Base-by-base conservation (phyloP, 1,140 invertebrate species). In the Caenorhabditis tropicalis region DNA sequence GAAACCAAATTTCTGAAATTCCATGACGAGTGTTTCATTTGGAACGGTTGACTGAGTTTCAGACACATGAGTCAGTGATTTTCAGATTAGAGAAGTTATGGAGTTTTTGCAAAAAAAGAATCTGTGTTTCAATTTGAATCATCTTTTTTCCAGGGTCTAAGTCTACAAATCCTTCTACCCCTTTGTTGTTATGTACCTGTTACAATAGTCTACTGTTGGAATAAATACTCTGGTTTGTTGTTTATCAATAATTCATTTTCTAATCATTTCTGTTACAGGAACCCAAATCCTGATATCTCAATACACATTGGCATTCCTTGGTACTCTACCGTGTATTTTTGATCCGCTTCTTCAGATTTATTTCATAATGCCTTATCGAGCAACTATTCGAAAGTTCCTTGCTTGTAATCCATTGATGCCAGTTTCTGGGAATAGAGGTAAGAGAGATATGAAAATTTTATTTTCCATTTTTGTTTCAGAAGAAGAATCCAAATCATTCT, bases 181-280 rank as follows among this genome's bases (percentile, higher is more conserved):
- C 21, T 74, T n/a, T 31, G 27, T 4, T 74, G 65, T n/a, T 74
- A 74, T 74, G 65, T 74, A 10, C 65, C 65, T 24, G 65, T 74
- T 24, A 43, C 36, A 1, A 33, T 74, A 43, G 7, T 74, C 19
- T 74, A 74, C 15, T 21, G 19, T 16, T 74, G 36, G 36, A 74
- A 74, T 74, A 74, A 74, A n/a, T 43, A 74, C 24, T 43, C 60
- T 4, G 60, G 60, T 36, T 19, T 2, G 15, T 51, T 1, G 5
- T n/a, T n/a, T n/a, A n/a, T n/a, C 16, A 51, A 16, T 12, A 10
- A 27, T 58, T 58, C 29, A n/a, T 19, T 58, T 19, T 29, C 24
- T 15, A 58, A 29, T 58, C 16, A 10, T 27, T 12, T 12, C 7
- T 58, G 27, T 58, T 29, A 0, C 58, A 33, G 29, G 58, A 65